These are phyloP conservation scores for Porites evermanni DNA, from an alignment of 92 coral and sea anemone species.

Conservation along the genomic window DNA sequence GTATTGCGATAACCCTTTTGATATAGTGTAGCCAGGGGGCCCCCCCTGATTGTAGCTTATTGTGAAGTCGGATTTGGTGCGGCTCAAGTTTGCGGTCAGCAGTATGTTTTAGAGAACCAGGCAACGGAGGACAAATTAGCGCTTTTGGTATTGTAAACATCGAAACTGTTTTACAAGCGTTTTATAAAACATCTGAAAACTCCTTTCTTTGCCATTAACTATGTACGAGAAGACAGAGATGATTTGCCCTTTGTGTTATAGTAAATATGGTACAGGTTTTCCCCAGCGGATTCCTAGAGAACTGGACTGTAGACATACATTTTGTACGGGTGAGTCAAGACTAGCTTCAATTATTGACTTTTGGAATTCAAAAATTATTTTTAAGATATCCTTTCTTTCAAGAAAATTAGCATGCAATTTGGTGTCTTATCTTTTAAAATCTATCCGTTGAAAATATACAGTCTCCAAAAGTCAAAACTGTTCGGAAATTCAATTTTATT, in stretches of 20 bases:
- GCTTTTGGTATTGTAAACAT: constrained; percentile 38
- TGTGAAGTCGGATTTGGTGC: not conserved
- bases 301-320: constrained; percentile 90
- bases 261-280: constrained; percentile 83
- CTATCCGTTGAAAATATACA: not conserved
- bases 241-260: constrained; percentile 78
- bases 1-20: too few species aligned
- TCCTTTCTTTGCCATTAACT: not conserved
- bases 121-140: constrained; percentile 19
- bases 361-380: constrained; percentile 19
- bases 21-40: too few species aligned
- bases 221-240: constrained; percentile 85
- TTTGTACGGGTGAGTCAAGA: constrained; percentile 84
- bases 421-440: not conserved
- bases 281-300: constrained; percentile 95
- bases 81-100: constrained; percentile 54
- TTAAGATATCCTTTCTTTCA: not conserved
- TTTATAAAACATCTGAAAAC: not conserved
- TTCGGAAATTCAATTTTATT: not conserved
- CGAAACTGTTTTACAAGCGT: constrained; percentile 8
- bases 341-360: not conserved
- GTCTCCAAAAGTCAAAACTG: not conserved
- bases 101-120: constrained; percentile 22
- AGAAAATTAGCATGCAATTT: not conserved
- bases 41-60: too few species aligned